Conservation (phyloP, 2,888 invertebrate genomes). For the Dryadula phaetusa region DNA sequence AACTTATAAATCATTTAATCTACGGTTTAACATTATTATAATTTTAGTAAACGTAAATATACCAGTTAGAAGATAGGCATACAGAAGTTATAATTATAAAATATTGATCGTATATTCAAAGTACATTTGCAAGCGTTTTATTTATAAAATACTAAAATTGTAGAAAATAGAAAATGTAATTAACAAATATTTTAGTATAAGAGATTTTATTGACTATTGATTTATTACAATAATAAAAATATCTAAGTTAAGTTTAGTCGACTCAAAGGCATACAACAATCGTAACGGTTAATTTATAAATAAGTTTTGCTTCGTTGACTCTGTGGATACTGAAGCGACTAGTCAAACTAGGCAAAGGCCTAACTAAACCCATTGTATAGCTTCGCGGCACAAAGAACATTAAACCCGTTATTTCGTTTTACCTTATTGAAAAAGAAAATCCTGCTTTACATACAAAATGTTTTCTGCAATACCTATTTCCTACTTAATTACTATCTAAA, state of each 20-base stretch:
- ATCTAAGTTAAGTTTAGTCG: no score
- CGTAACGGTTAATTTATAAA: neutral
- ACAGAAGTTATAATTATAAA: neutral
- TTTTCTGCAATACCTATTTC: no score
- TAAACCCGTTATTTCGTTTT: neutral
- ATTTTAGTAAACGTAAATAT: conserved; percentile 1
- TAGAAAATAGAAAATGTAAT: no score
- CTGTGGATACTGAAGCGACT: neutral
- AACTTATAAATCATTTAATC: neutral
- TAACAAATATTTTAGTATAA: no score
- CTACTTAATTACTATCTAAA: no score
- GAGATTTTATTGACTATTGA: no score
- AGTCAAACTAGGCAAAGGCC: neutral
- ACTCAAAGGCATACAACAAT: no score
- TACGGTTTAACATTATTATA: neutral
- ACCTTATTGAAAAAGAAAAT: no score
- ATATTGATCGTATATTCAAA: neutral
- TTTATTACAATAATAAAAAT: no score
- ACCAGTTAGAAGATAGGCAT: neutral
- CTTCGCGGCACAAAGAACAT: neutral
- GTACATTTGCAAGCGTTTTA: no score
- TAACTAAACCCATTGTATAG: neutral
- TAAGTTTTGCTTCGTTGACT: neutral
- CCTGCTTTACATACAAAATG: neutral
- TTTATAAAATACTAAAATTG: no score